phyloP scores from a whole-genome alignment of 2,113 vertebrate species.

The Cariama cristata region DNA sequence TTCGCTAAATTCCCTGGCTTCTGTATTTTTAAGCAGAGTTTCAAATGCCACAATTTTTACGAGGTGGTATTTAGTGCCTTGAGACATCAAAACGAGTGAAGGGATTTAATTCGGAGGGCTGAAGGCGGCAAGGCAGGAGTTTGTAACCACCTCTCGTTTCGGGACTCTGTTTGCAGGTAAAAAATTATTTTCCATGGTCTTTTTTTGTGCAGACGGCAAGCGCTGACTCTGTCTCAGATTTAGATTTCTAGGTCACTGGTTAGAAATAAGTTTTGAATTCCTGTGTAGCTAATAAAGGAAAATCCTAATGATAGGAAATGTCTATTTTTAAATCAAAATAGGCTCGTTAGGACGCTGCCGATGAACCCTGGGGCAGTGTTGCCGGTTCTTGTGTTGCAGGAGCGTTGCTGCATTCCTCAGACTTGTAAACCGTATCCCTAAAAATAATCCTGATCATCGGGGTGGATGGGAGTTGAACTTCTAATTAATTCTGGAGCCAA shows the following conservation, averaged over 20 bases:
- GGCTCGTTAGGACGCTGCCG: background rate
- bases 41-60: accelerated
- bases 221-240: accelerated
- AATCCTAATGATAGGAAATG: background rate
- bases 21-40: background rate
- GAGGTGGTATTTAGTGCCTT: background rate
- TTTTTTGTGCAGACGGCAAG: background rate
- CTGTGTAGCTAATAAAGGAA: background rate
- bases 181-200: background rate
- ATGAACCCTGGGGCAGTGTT: background rate
- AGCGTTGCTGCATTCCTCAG: background rate
- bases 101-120: background rate
- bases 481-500: background rate
- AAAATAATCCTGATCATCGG: background rate
- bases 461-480: background rate
- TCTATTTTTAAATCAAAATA: background rate
- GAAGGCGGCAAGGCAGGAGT: background rate
- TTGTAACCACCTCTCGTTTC: background rate
- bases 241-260: too few species aligned
- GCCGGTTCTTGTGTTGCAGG: background rate
- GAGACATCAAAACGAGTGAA: background rate
- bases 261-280: background rate
- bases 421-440: background rate
- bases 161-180: background rate
- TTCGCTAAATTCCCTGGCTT: background rate